Percentiles rank a stretch among this genome's conserved stretches.
Conservation (phyloP, 2,888 invertebrate species). For the Conops quadrifasciatus region DNA sequence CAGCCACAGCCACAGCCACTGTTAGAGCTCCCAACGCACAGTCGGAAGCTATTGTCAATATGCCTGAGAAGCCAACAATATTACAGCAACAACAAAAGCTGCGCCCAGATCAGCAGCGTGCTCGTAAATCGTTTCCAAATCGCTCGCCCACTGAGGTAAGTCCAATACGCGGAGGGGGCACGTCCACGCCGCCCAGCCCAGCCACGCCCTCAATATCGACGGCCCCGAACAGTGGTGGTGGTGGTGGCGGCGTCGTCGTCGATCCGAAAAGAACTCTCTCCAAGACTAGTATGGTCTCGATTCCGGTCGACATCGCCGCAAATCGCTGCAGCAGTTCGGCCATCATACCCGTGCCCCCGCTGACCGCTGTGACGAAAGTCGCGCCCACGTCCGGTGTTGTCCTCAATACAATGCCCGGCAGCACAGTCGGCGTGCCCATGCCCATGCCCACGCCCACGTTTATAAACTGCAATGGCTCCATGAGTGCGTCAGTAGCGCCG, state of each 20-base stretch:
- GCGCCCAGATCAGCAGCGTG: slow-evolving; percentile 45
- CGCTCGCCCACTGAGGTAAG: slow-evolving; percentile 41
- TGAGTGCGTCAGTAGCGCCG: slow-evolving; percentile 28
- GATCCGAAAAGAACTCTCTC: slow-evolving; percentile 46
- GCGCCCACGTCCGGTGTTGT: slow-evolving; percentile 23
- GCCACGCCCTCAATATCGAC: slow-evolving; percentile 17
- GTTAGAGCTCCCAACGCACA: not conserved
- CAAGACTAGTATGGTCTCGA: slow-evolving; percentile 62
- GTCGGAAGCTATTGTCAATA: not conserved
- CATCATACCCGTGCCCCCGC: slow-evolving; percentile 55
- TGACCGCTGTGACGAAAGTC: slow-evolving; percentile 59
- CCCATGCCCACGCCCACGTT: slow-evolving; percentile 30
- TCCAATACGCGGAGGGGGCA: slow-evolving; percentile 24
- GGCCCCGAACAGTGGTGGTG: not conserved
- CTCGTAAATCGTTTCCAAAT: slow-evolving; percentile 63
- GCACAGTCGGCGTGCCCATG: not conserved
- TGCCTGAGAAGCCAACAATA: slow-evolving; percentile 19
- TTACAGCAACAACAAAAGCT: slow-evolving; percentile 27
- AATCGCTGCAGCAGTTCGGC: slow-evolving; percentile 42
- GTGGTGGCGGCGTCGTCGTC: slow-evolving; percentile 33
- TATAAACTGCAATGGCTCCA: slow-evolving; percentile 36
- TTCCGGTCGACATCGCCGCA: slow-evolving; percentile 50
- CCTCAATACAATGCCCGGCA: not conserved
- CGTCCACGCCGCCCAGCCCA: slow-evolving; percentile 30
- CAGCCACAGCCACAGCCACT: not conserved